Conservation (phyloP, 2,888 invertebrate genomes). For the Onchidella celtica region DNA sequence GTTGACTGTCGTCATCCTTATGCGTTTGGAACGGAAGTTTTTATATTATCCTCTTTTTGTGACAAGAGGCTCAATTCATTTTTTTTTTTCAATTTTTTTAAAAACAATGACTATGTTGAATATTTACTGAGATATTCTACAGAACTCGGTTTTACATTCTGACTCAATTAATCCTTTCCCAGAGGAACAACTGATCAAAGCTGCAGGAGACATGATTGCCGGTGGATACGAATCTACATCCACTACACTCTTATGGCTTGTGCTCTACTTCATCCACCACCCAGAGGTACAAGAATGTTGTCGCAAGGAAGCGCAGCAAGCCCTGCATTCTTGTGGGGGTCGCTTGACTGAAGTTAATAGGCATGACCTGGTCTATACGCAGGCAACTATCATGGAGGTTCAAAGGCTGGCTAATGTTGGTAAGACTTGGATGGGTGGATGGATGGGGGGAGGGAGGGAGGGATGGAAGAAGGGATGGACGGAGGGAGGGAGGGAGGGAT, state of each 20-base stretch:
- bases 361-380: slow-evolving; percentile 15
- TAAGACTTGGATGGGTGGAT: background rate
- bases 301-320: background rate
- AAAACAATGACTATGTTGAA: too few species aligned
- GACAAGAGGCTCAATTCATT: too few species aligned
- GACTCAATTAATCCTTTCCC: too few species aligned
- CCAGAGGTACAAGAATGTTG: slow-evolving; percentile 31
- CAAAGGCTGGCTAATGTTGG: slow-evolving; percentile 37
- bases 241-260: slow-evolving; percentile 22
- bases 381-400: slow-evolving; percentile 36
- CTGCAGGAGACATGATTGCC: slow-evolving; percentile 34
- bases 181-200: slow-evolving; percentile 17
- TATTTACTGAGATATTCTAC: too few species aligned
- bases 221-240: slow-evolving; percentile 25
- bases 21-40: too few species aligned
- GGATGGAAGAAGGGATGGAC: background rate
- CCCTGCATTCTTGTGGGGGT: background rate
- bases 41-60: too few species aligned
- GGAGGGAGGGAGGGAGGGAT: background rate
- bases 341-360: background rate
- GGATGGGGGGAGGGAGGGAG: background rate
- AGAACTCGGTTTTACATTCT: too few species aligned
- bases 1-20: too few species aligned
- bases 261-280: slow-evolving; percentile 34
- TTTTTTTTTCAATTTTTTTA: too few species aligned